Evolutionary conservation across 2,113 vertebrate genomes (phyloP), one percentile per base, ranked within the genome.

Genomic region (Columba janthina): DNA sequence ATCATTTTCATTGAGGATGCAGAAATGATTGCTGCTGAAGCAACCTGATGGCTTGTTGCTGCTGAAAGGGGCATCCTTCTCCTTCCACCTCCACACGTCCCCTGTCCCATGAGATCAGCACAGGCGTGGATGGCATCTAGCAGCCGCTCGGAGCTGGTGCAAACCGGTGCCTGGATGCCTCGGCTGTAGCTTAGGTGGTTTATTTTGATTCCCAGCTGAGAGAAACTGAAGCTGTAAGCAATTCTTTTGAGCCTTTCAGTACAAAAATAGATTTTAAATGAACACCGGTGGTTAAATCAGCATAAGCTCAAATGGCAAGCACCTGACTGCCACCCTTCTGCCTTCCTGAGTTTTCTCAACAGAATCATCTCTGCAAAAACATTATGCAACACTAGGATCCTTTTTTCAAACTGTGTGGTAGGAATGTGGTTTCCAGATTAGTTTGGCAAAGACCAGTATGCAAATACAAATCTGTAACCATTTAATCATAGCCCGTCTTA

Each of bases 371-470:
- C 46, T 54, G 71, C 9, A 42, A 80, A 93, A 88, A 51, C 25
- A 22, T 16, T 79, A 46, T 8, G 36, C 54, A 74, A 32, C 15
- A 5, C 18, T 48, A 10, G 15, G 20, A 65, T 75, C 22, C 15
- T 69, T 72, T 80, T 70, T 53, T 87, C 44, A 70, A 82, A 58
- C 13, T 83, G 9, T 50, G 36, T 26, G 25, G 36, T 46, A 85
- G 80, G 25, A 89, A 32, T 58, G 54, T 62, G 74, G n/a, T 62
- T 95, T 91, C 56, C 46, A 60, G 71, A 83, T 65, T 15, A 77
- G 56, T 77, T 58, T 90, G 67, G n/a, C 54, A n/a, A 58, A 85
- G 44, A 42, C 25, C 61, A 57, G 9, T 26, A n/a, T 84, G n/a
- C 58, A 76, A 66, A 54, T 74, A 58, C 28, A 69, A 61, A 65